Evolutionary conservation across 1,140 invertebrate species (phyloP).

Genomic region (Trachymyrmex cornetzi): DNA sequence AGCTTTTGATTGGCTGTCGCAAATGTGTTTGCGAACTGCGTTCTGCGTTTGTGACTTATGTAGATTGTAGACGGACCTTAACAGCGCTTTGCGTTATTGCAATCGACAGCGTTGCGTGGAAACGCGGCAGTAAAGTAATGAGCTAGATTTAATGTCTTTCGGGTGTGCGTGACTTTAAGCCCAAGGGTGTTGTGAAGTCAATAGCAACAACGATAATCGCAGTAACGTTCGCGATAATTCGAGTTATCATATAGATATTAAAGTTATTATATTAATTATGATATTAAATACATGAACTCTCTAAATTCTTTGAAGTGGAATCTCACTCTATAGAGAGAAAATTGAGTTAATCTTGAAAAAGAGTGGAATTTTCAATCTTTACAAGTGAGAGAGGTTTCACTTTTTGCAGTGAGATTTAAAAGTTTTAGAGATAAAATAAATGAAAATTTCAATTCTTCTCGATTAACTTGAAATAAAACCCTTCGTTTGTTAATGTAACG

Average conservation of each 20-base stretch:
- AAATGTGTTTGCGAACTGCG: no score
- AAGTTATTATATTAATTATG: background rate
- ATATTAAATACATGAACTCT: background rate
- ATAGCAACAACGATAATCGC: background rate
- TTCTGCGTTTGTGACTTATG: no score
- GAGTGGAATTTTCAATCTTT: no score
- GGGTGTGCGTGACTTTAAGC: background rate
- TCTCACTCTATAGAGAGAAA: no score
- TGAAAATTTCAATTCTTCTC: background rate
- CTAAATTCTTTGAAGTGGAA: no score
- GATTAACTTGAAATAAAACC: background rate
- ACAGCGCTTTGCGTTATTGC: background rate
- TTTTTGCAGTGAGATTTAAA: no score
- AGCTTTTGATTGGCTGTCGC: no score
- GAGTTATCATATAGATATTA: no score
- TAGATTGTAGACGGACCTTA: no score
- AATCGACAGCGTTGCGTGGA: background rate
- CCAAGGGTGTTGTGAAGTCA: background rate
- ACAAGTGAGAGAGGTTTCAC: no score
- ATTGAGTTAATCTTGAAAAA: no score
- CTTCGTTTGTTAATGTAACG: background rate
- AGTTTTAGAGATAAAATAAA: background rate
- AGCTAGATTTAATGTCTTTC: constrained; percentile 16
- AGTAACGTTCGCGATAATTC: background rate
- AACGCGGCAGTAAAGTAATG: background rate